These are phyloP conservation scores for Corythucha ciliata DNA, from an alignment of 2,888 invertebrate genomes.

Conservation along the genomic window DNA sequence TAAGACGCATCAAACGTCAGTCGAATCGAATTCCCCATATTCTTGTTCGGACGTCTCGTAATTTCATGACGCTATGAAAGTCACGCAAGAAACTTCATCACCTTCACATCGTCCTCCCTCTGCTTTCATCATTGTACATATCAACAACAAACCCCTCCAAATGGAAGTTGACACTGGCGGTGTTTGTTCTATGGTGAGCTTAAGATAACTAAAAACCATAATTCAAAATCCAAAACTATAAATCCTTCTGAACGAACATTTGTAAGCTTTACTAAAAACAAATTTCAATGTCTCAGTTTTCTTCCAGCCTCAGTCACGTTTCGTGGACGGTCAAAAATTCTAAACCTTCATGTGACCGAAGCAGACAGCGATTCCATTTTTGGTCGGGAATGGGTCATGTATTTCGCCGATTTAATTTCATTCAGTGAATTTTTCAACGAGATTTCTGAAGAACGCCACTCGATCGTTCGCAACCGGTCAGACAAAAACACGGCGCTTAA, in stretches of 20 bases:
- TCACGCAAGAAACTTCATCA: too few relatives aligned
- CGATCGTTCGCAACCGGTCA: too few relatives aligned
- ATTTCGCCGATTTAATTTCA: background rate
- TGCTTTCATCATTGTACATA: slow-evolving; percentile 2
- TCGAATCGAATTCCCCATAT: background rate
- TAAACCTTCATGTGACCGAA: background rate
- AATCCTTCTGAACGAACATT: slow-evolving; percentile 4
- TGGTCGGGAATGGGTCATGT: slow-evolving; percentile 13
- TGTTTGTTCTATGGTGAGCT: slow-evolving; percentile 2
- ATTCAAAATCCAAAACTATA: background rate
- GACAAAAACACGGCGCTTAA: too few relatives aligned
- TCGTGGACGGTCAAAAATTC: background rate
- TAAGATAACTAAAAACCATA: background rate
- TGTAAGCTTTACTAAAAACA: slow-evolving; percentile 8
- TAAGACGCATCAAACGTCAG: background rate
- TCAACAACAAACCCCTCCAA: background rate
- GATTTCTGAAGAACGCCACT: too few relatives aligned
- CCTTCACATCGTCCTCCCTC: background rate
- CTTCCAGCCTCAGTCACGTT: background rate
- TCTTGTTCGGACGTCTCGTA: background rate
- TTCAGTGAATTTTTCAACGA: slow-evolving; percentile 12
- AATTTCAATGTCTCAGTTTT: slow-evolving; percentile 9
- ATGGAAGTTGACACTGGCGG: slow-evolving; percentile 18
- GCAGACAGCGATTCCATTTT: slow-evolving; percentile 8
- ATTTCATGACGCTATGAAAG: too few relatives aligned